phyloP scores from a whole-genome alignment of 2,113 vertebrate genomes.

The Grallaria varia region DNA sequence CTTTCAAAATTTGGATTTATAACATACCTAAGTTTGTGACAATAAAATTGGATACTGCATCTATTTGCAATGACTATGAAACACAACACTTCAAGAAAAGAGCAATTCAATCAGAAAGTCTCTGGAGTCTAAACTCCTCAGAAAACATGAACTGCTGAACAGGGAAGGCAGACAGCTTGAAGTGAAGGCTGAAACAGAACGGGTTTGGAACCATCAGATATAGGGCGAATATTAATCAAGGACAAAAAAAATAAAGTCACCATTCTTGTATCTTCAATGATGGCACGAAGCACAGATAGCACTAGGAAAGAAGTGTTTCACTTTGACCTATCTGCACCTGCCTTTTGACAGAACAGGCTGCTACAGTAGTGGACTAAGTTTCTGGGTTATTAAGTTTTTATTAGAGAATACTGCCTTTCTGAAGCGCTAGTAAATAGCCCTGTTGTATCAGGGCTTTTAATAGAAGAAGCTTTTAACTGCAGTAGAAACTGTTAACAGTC shows the following conservation, averaged over 20 bases:
- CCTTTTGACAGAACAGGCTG: background rate
- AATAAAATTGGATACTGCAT: background rate
- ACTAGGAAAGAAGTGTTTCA: background rate
- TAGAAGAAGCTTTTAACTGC: background rate
- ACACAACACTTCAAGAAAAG: background rate
- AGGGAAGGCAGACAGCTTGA: background rate
- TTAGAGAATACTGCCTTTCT: background rate
- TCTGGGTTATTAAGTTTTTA: background rate
- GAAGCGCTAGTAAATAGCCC: background rate
- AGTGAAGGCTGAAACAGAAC: background rate
- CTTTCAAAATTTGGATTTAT: background rate
- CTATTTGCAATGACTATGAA: background rate
- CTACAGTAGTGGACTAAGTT: background rate
- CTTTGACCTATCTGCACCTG: background rate
- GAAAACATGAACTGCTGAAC: background rate
- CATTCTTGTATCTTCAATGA: background rate
- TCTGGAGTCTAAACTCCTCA: background rate
- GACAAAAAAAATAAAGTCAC: background rate
- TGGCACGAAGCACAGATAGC: background rate
- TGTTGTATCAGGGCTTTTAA: background rate
- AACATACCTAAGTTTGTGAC: background rate
- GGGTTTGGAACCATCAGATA: background rate
- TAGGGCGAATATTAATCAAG: background rate
- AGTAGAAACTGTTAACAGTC: background rate
- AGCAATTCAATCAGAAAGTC: background rate